A percentile compares a stretch with the other conserved stretches of the same genome.
Conservation (phyloP, 2,888 invertebrate genomes). For the Cantharis nigra region DNA sequence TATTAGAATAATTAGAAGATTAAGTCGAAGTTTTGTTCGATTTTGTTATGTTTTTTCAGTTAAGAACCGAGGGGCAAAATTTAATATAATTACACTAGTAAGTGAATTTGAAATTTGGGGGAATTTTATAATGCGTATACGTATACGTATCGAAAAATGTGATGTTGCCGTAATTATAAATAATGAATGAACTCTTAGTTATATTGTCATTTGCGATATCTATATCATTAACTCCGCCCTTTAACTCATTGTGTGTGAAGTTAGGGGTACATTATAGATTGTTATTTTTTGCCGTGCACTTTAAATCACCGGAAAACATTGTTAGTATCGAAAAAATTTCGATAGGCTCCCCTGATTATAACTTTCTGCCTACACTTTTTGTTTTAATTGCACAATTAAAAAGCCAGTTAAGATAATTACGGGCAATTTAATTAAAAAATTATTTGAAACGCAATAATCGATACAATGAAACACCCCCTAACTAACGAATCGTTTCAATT, state of each 20-base stretch:
- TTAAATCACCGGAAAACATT: constrained; percentile 40
- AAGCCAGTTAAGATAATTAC: constrained; percentile 45
- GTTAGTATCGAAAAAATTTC: constrained; percentile 41
- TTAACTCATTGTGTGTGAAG: constrained; percentile 29
- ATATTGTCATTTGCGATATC: constrained; percentile 46
- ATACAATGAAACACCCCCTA: constrained; percentile 44
- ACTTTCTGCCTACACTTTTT: constrained; percentile 43
- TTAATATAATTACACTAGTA: constrained; percentile 9
- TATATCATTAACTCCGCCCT: constrained; percentile 46
- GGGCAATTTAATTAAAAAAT: constrained; percentile 47
- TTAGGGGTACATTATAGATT: constrained; percentile 40
- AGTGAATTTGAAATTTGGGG: constrained; percentile 13
- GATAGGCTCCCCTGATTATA: constrained; percentile 44
- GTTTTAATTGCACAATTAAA: constrained; percentile 47
- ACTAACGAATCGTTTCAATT: constrained; percentile 52
- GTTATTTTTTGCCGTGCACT: constrained; percentile 40
- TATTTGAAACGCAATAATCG: constrained; percentile 44
- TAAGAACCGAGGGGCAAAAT: constrained; percentile 1
- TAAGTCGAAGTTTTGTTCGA: constrained; percentile 7
- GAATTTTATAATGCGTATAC: constrained; percentile 10
- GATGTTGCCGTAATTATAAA: constrained; percentile 43
- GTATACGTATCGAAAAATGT: constrained; percentile 4
- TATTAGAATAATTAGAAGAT: constrained; percentile 25
- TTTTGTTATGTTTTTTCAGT: constrained; percentile 8
- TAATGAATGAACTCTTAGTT: constrained; percentile 50